Base-by-base conservation (phyloP, 2,797 vertebrate genomes). In the Channa striata region DNA sequence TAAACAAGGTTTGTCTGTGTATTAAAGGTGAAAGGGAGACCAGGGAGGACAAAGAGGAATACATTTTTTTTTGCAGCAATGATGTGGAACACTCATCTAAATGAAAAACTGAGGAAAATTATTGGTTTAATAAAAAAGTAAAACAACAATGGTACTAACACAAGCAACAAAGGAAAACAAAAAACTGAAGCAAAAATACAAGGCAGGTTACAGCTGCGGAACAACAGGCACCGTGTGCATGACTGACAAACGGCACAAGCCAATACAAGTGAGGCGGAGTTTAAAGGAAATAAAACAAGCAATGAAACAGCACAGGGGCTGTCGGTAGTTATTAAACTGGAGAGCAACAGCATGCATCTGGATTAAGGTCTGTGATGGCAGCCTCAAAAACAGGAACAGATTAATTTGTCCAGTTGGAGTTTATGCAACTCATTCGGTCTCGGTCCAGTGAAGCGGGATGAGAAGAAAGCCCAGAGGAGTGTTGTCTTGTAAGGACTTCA, bases 331-430 rank as follows among this genome's bases (percentile, higher is more conserved):
- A 88, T 86, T 87, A 85, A 89, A 84, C 51, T 30, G 48, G 61
- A 85, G 82, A 82, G 82, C 77, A 83, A 14, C 89, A 71, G 83
- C 83, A 76, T 85, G 89, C 81, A 75, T 84, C 80, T 87, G 89
- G 86, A 87, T 87, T 89, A 88, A 83, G 74, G 84, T 83, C 83
- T 90, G 76, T 75, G 80, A 89, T 83, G 81, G 69, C 79, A 68
- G 74, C 80, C 72, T 80, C 50, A 79, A 86, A 91, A 87, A 89
- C 84, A 88, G 80, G 80, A 88, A 89, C 76, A 77, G 83, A 91
- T 91, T 89, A 87, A 87, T 88, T 91, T 88, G 86, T 88, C 86
- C 80, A 64, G 82, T 85, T 62, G 76, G 75, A 82, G 74, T 82
- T 91, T 84, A 85, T 52, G 83, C 77, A 90, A 86, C 84, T 54